Evolutionary conservation across 2,888 invertebrate species (phyloP), one percentile per base, ranked within the genome.

Genomic region (Strigamia maritima): DNA sequence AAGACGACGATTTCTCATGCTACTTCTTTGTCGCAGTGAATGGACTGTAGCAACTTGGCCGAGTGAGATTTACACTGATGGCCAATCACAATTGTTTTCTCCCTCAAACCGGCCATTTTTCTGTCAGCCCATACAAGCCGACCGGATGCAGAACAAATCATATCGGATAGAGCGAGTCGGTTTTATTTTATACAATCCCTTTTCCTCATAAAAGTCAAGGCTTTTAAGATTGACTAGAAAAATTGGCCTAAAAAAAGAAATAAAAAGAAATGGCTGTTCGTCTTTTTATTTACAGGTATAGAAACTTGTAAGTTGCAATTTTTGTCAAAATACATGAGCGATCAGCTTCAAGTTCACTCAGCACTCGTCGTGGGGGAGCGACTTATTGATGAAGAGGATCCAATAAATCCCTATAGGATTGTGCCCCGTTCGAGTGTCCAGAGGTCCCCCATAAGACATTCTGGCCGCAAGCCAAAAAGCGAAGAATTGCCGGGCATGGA

Each of bases 1-100:
- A 49, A 49, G 49, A 49, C 49, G 49, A 49, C 49, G n/a, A 49
- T 49, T 49, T 49, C 49, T 49, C 49, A 49, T 49, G 49, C 49
- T 19, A 49, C n/a, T 49, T 49, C 49, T 49, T 49, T 49, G 49
- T 49, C 49, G 49, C 49, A 49, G 49, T 49, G 49, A 49, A 49
- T 49, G 49, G 49, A 49, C 49, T 49, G 49, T n/a, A 49, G 49
- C 49, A n/a, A 49, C 49, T 49, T 49, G 49, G n/a, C 49, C 49
- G 49, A 49, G 49, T 19, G 49, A 49, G 49, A 49, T 49, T 49
- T 49, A 49, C 49, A 49, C 49, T 49, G 49, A 49, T 49, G 49
- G 49, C 49, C 49, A 49, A 49, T 49, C 49, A 49, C 49, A 49
- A 49, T 49, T 49, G 49, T 49, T 49, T 49, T 49, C 49, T 49